Evolutionary conservation across 2,113 vertebrate species (phyloP).

Genomic region (Orthonyx spaldingii): DNA sequence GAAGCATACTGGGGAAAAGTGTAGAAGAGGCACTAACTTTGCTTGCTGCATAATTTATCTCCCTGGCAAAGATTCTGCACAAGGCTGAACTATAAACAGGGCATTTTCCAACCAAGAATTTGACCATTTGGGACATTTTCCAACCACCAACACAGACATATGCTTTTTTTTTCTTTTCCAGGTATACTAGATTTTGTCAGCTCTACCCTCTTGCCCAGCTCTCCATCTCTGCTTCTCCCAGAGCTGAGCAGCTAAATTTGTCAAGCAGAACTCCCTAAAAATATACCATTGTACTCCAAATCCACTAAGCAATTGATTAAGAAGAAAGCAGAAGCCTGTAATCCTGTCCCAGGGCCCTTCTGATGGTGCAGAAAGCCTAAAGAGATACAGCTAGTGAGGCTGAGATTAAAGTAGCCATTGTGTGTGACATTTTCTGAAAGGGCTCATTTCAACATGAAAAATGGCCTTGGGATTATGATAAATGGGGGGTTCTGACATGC

Average conservation of each 20-base stretch:
- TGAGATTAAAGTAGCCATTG: constrained; percentile 78
- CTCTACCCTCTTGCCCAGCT: background rate
- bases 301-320: constrained; percentile 46
- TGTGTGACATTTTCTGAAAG: constrained; percentile 77
- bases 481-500: constrained; percentile 82
- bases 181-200: background rate
- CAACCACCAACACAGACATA: background rate
- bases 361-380: constrained; percentile 8
- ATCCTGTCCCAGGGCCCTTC: constrained; percentile 63
- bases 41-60: constrained; percentile 25
- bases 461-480: constrained; percentile 79
- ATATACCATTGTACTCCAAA: constrained; percentile 34
- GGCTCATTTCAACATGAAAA: constrained; percentile 81
- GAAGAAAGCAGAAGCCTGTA: constrained; percentile 57
- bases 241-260: background rate
- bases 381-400: constrained; percentile 65
- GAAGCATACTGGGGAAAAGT: background rate
- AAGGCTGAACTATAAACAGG: constrained; percentile 3
- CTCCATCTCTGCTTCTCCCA: background rate
- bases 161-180: background rate
- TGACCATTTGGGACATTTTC: background rate
- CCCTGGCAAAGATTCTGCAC: background rate
- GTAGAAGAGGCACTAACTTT: background rate
- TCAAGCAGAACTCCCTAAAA: background rate
- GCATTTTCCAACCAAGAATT: background rate